These are phyloP conservation scores for Lacanobia wlatinum DNA, from an alignment of 2,888 invertebrate genomes.

Conservation along the genomic window DNA sequence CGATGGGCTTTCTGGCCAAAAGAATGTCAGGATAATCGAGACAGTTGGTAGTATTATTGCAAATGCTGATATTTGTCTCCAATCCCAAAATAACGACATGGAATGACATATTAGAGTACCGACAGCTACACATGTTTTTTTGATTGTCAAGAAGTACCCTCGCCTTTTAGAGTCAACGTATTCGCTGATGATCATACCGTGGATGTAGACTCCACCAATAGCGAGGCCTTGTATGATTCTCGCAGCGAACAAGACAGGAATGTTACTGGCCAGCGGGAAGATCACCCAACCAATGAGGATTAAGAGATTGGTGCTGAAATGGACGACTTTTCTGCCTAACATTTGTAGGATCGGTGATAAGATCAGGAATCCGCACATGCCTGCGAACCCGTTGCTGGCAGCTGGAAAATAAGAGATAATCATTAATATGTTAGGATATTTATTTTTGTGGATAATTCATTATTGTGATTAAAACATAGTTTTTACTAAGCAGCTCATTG, in stretches of 20 bases:
- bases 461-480: not conserved
- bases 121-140: constrained; percentile 62
- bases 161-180: constrained; percentile 70
- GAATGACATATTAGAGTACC: constrained; percentile 73
- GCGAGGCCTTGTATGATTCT: constrained; percentile 72
- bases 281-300: constrained; percentile 69
- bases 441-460: not conserved
- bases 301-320: constrained; percentile 56
- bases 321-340: constrained; percentile 69
- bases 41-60: constrained; percentile 52
- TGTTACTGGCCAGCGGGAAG: constrained; percentile 65
- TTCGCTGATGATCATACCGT: constrained; percentile 71
- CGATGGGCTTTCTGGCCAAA: constrained; percentile 77
- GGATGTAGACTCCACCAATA: constrained; percentile 69
- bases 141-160: constrained; percentile 72
- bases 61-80: constrained; percentile 71
- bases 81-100: constrained; percentile 66
- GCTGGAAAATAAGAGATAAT: constrained; percentile 59
- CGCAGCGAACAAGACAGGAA: constrained; percentile 65
- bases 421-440: not conserved
- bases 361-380: constrained; percentile 69
- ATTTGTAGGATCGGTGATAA: constrained; percentile 71
- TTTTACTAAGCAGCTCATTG: too few species aligned
- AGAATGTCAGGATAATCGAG: constrained; percentile 62
- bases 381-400: constrained; percentile 70